Percentiles rank a stretch among this genome's conserved stretches.
Evolutionary conservation across 1,140 invertebrate genomes (phyloP).

Genomic region (Temnothorax curvispinosus): DNA sequence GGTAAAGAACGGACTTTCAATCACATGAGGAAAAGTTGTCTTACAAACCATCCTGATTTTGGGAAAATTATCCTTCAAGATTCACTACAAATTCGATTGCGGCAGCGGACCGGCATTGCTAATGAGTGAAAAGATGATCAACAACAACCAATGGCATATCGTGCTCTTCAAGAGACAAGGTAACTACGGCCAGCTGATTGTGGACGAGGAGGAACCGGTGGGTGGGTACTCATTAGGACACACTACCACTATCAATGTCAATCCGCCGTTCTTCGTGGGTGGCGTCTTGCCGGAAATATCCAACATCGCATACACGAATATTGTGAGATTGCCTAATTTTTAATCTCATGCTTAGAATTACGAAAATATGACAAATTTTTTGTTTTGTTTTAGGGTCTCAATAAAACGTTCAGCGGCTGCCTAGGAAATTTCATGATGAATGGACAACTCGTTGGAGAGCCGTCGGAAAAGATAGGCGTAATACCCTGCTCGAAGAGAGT

Average conservation of each 20-base stretch:
- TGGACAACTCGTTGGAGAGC: conserved; percentile 88
- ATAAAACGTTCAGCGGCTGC: conserved; percentile 94
- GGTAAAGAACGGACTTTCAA: conserved; percentile 83
- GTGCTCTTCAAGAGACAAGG: conserved; percentile 88
- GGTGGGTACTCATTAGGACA: conserved; percentile 86
- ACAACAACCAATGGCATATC: conserved; percentile 96
- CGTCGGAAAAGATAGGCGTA: conserved; percentile 87
- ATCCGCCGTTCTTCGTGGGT: conserved; percentile 92
- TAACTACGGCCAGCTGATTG: conserved; percentile 88
- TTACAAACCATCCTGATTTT: conserved; percentile 2
- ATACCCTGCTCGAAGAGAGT: conserved; percentile 93
- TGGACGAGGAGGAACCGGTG: conserved; percentile 88
- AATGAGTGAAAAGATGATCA: conserved; percentile 86
- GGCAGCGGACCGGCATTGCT: conserved; percentile 90
- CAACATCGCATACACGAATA: conserved; percentile 72
- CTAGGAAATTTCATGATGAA: conserved; percentile 93
- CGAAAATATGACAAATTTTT: conserved; percentile 70
- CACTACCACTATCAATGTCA: conserved; percentile 88
- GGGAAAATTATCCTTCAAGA: conserved; percentile 78
- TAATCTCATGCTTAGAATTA: conserved; percentile 66
- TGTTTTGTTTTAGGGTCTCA: conserved; percentile 84
- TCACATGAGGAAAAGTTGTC: background rate
- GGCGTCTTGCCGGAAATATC: conserved; percentile 86
- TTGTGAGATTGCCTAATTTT: conserved; percentile 78
- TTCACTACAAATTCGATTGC: conserved; percentile 91